Base-by-base conservation (phyloP, 2,113 vertebrate genomes). In the Corythaeola cristata region DNA sequence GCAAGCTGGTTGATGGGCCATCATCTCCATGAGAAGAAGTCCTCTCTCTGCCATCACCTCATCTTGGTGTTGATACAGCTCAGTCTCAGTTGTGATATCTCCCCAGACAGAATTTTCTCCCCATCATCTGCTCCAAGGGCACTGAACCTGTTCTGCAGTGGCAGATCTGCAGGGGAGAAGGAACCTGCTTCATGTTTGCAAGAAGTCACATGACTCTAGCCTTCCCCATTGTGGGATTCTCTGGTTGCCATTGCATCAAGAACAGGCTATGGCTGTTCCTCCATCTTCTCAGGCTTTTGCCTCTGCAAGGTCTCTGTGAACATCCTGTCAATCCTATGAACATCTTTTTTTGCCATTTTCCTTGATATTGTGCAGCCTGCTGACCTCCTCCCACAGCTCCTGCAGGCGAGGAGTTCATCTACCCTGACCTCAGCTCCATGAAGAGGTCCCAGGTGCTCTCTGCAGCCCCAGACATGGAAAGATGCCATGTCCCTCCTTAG, bases 381-480 rank as follows among this genome's bases (percentile, higher is more conserved):
- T 35, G 28, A 60, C 24, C 13, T 75, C 33, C 21, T 74, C n/a
- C 37, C n/a, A 53, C 50, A 83, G 28, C 16, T 86, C 18, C 35
- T 79, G 22, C 11, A 62, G 35, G 33, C 17, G 63, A 77, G 49
- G 26, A 72, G n/a, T 16, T 47, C 22, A 37, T n/a, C 64, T 72
- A 10, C 19, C 3, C 3, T 58, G 33, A 52, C 11, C 9, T 20
- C 23, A 83, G 44, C 1, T 7, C n/a, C 5, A 15, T 28, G 0
- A 1, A 67, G 32, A 67, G 32, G 12, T 8, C 15, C 6, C 24
- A 39, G 14, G 24, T 50, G 15, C 24, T 45, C 23, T 56, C 35
- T 72, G 15, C 24, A 94, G 50, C 3, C 8, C 9, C 39, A 60
- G 58, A 50, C 20, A 12, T 32, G 18, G 32, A 67, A 45, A 86